Evolutionary conservation across 2,797 vertebrate species (phyloP).

Genomic region (Sebastes itinus): DNA sequence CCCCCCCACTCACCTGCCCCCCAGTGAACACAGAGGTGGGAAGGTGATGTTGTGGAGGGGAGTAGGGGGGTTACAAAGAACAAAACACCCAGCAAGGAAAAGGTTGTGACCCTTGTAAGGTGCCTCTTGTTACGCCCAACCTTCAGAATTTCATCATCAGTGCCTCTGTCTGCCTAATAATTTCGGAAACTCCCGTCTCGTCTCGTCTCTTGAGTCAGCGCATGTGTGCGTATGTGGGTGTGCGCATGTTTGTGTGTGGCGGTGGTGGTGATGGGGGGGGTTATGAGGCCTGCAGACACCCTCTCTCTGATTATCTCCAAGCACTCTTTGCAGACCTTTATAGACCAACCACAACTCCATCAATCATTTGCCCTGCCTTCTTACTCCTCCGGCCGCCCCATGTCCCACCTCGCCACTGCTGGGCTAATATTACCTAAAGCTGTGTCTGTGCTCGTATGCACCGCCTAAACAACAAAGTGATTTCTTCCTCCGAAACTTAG

Average conservation of each 20-base stretch:
- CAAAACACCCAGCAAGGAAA: constrained; percentile 84
- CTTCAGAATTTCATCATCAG: constrained; percentile 99
- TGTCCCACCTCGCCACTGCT: constrained; percentile 65
- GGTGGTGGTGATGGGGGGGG: constrained; percentile 59
- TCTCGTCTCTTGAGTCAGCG: constrained; percentile 82
- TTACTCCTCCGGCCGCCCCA: constrained; percentile 79
- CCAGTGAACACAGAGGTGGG: constrained; percentile 78
- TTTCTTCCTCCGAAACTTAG: constrained; percentile 21
- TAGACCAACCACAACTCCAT: constrained; percentile 98
- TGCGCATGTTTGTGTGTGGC: constrained; percentile 51
- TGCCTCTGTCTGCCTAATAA: constrained; percentile 95
- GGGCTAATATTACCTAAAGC: constrained; percentile 68
- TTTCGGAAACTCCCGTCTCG: constrained; percentile 91
- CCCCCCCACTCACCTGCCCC: constrained; percentile 74
- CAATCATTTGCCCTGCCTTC: constrained; percentile 91
- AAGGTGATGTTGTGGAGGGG: constrained; percentile 74
- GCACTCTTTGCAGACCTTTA: constrained; percentile 96
- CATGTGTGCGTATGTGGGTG: constrained; percentile 62
- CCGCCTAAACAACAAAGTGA: constrained; percentile 10
- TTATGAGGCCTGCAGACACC: constrained; percentile 88
- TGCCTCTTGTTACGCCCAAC: constrained; percentile 98
- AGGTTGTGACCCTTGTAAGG: constrained; percentile 96
- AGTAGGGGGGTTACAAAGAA: constrained; percentile 65
- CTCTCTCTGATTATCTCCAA: constrained; percentile 98
- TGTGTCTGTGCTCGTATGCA: constrained; percentile 39